Base-by-base conservation (phyloP, 2,888 invertebrate genomes). In the Erebia palarica region DNA sequence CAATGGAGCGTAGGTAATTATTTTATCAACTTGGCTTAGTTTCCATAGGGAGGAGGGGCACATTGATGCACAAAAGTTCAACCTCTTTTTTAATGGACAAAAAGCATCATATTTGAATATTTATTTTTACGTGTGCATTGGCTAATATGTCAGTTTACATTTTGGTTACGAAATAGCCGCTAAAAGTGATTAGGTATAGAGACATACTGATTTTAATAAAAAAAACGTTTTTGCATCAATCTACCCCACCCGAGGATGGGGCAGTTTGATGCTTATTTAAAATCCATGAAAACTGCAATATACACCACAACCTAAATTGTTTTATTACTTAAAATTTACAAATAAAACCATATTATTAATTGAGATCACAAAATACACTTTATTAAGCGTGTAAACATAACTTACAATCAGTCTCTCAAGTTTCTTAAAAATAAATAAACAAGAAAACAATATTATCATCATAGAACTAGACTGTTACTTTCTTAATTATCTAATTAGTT, bases 301-400 rank as follows among this genome's bases (percentile, higher is more conserved):
- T 75, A 75, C 70, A 74, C 73, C 73, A 71, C 72, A 74, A 72
- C 69, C 73, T 74, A 75, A 69, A 75, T 67, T 74, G 70, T 72
- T 74, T 72, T 74, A 73, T 76, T 73, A 76, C 69, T 75, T 76
- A 73, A 75, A 72, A 72, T 74, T 76, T 72, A 74, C 67, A 74
- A 75, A 73, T 75, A 74, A 75, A 74, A 75, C 74, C 73, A 75
- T 75, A 72, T 76, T 75, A 75, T 75, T 75, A 70, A 75, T 73
- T 75, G 76, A 75, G 76, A 73, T 76, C 73, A 70, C 73, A 75
- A 75, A 74, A 75, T 49, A 74, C 72, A 72, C 73, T 72, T 73
- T 75, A 73, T 73, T 74, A 74, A 74, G 75, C 71, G 71, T 75
- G 71, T 65, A 74, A 69, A 75, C 49, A 49, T 75, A 74, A 75